Conservation (phyloP, 2,888 invertebrate genomes). For the Matsumyia berberina region DNA sequence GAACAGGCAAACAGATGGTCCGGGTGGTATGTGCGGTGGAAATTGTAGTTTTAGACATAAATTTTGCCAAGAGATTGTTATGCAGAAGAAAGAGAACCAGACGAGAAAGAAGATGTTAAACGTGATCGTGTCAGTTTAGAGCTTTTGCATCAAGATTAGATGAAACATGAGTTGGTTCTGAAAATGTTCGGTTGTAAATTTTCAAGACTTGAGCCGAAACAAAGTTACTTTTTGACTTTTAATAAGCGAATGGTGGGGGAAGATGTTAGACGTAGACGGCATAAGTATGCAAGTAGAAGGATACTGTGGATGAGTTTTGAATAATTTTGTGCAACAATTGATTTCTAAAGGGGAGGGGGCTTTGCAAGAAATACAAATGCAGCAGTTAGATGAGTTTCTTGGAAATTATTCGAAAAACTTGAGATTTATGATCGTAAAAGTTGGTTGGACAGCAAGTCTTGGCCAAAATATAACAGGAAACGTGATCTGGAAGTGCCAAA, state of each 20-base stretch:
- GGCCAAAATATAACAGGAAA: too few relatives aligned
- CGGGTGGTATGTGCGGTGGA: conserved; percentile 59
- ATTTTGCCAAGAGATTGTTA: conserved; percentile 61
- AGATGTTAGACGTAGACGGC: not conserved
- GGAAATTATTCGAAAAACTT: conserved; percentile 2
- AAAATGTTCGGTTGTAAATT: conserved; percentile 51
- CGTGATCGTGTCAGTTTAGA: conserved; percentile 69
- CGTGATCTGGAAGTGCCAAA: too few relatives aligned
- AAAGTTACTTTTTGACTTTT: conserved; percentile 38
- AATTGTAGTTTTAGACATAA: conserved; percentile 72
- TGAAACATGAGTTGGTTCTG: conserved; percentile 61
- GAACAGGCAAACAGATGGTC: conserved; percentile 58
- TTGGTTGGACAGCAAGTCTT: too few relatives aligned
- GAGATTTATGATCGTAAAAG: conserved; percentile 12
- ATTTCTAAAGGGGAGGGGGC: not conserved
- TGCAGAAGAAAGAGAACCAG: conserved; percentile 33
- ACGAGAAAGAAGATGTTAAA: conserved; percentile 35
- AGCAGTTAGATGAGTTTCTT: not conserved
- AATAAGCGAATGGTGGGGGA: conserved; percentile 2
- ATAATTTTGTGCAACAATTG: conserved; percentile 38
- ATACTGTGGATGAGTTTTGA: conserved; percentile 38
- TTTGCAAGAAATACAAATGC: not conserved
- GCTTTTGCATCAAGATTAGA: conserved; percentile 69
- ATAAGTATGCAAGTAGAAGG: conserved; percentile 12
- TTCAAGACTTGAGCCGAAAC: conserved; percentile 39